These are phyloP conservation scores for Tanypteryx hageni DNA, from an alignment of 2,888 invertebrate genomes.

Conservation along the genomic window DNA sequence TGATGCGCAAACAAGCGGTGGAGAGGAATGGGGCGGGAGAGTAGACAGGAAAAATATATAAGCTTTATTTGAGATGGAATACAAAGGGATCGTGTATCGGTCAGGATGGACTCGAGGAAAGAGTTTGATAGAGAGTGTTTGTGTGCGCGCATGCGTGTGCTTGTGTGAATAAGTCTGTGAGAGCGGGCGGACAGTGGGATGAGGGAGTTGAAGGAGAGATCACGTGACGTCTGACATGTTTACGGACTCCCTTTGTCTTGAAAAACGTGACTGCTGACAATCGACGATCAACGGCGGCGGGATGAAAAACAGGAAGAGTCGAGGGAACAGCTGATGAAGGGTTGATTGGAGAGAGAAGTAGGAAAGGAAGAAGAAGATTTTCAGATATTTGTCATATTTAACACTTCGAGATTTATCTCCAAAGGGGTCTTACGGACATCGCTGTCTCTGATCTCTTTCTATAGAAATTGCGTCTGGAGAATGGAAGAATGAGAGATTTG, in stretches of 20 bases:
- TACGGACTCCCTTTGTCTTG: not conserved
- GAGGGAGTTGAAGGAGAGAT: not conserved
- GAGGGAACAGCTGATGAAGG: not conserved
- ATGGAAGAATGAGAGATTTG: not conserved
- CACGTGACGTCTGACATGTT: slow-evolving; percentile 8
- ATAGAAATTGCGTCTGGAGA: not conserved
- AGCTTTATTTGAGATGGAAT: not conserved
- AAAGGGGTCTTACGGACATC: not conserved
- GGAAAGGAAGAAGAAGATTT: not conserved
- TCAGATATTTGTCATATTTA: not conserved
- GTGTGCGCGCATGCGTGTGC: not conserved
- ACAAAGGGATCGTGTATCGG: not conserved
- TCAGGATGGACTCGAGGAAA: not conserved
- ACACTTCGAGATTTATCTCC: not conserved
- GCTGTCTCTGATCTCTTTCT: not conserved
- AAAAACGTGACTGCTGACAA: slow-evolving; percentile 13
- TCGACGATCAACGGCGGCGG: not conserved
- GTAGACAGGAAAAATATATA: not conserved
- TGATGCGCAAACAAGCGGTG: not conserved
- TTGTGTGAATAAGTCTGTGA: not conserved
- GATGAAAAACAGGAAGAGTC: slow-evolving; percentile 19
- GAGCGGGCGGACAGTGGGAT: not conserved
- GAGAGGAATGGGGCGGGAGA: not conserved
- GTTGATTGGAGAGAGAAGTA: not conserved
- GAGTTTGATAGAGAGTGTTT: not conserved